Evolutionary conservation across 64 coral and sea anemone genomes (phyloP).

Genomic region (Montipora cactus): DNA sequence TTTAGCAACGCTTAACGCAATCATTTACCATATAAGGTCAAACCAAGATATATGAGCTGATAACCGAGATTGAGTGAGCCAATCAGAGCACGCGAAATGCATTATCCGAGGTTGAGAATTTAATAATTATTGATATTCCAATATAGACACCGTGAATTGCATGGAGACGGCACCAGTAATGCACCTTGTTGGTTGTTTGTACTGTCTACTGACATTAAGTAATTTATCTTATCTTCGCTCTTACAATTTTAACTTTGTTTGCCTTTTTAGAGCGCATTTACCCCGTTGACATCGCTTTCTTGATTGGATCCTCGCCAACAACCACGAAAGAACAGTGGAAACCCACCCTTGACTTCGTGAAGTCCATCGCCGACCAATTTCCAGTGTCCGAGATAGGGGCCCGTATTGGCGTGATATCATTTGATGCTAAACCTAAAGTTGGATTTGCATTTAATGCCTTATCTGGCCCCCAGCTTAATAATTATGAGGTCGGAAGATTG

Average conservation of each 20-base stretch:
- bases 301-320: constrained; percentile 68
- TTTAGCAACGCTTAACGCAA: no score
- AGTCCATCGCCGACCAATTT: constrained; percentile 41
- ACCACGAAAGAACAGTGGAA: constrained; percentile 55
- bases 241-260: neutral
- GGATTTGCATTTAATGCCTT: constrained; percentile 56
- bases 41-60: no score
- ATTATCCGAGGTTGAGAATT: no score
- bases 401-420: constrained; percentile 59
- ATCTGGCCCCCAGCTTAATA: constrained; percentile 45
- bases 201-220: neutral
- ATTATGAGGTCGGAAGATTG: constrained; percentile 54
- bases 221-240: neutral
- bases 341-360: constrained; percentile 41
- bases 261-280: constrained; percentile 13
- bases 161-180: no score
- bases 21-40: no score
- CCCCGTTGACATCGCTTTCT: constrained; percentile 60
- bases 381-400: constrained; percentile 53
- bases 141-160: no score
- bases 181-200: neutral
- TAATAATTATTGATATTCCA: no score
- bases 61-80: no score
- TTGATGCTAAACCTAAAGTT: constrained; percentile 39
- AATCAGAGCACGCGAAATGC: no score